Conservation (phyloP, 2,797 vertebrate species). For the Limosa lapponica region DNA sequence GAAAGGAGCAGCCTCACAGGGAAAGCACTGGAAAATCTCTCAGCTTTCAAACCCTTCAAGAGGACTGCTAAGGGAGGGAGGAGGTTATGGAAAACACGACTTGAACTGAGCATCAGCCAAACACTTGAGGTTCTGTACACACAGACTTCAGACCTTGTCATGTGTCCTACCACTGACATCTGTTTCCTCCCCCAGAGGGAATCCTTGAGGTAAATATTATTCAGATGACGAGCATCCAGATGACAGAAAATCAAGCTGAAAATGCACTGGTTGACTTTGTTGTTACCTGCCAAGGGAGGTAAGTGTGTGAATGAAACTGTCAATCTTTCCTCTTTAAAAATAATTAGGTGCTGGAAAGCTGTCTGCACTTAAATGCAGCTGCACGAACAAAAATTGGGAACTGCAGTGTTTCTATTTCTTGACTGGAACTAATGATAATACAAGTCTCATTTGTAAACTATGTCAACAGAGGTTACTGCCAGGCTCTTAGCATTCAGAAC, state of each 20-base stretch:
- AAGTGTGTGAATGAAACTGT: constrained; percentile 31
- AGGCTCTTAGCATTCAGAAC: constrained; percentile 1
- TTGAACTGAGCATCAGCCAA: constrained; percentile 10
- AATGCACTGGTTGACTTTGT: constrained; percentile 86
- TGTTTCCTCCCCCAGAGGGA: constrained; percentile 80
- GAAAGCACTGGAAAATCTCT: not conserved
- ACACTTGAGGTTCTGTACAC: not conserved
- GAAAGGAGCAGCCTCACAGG: not conserved
- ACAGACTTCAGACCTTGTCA: constrained; percentile 1
- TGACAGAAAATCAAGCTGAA: constrained; percentile 73
- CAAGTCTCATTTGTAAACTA: constrained; percentile 12
- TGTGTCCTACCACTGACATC: not conserved
- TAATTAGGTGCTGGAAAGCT: not conserved
- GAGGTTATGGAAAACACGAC: constrained; percentile 8
- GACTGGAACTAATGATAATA: constrained; percentile 1
- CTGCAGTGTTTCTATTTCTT: not conserved
- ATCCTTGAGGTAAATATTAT: constrained; percentile 78
- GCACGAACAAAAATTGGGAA: not conserved
- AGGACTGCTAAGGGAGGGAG: not conserved
- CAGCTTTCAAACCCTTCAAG: constrained; percentile 1
- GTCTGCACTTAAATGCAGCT: not conserved
- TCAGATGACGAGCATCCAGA: constrained; percentile 79
- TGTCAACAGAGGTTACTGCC: not conserved
- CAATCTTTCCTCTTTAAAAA: not conserved
- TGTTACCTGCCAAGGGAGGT: constrained; percentile 91